Percentiles rank a stretch among this genome's conserved stretches.
These are phyloP conservation scores for Oryzias melastigma DNA, from an alignment of 2,113 vertebrate genomes.

Conservation along the genomic window DNA sequence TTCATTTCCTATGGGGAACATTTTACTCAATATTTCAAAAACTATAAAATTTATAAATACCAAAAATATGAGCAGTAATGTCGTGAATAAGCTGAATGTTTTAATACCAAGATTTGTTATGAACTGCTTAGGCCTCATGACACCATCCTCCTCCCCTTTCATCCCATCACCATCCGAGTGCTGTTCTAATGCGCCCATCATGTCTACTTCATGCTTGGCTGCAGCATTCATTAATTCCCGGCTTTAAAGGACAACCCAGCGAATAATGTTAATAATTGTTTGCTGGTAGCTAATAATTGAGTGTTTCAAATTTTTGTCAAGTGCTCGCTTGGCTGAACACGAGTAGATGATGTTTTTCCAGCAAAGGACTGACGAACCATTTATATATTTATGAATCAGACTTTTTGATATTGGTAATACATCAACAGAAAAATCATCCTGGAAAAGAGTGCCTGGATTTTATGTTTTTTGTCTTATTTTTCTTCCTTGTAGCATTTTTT, in stretches of 20 bases:
- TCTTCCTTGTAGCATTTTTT: too few relatives aligned
- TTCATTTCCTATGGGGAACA: too few relatives aligned
- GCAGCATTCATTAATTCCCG: constrained; percentile 58
- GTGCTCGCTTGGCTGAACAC: constrained; percentile 6
- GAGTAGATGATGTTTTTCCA: not conserved
- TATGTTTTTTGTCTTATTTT: too few relatives aligned
- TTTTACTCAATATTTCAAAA: too few relatives aligned
- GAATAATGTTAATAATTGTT: constrained; percentile 66
- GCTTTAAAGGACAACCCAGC: constrained; percentile 45
- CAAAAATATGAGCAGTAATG: too few relatives aligned
- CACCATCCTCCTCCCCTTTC: constrained; percentile 49
- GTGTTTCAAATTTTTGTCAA: constrained; percentile 29
- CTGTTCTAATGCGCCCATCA: constrained; percentile 63
- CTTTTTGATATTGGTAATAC: not conserved
- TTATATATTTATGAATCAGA: not conserved
- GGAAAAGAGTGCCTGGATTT: too few relatives aligned
- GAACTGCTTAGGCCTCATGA: constrained; percentile 57
- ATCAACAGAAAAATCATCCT: too few relatives aligned
- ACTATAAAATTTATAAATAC: too few relatives aligned
- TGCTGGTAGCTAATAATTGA: constrained; percentile 45
- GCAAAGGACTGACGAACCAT: not conserved
- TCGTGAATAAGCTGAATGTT: too few relatives aligned
- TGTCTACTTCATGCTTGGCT: constrained; percentile 68
- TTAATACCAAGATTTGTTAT: constrained; percentile 48
- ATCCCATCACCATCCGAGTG: constrained; percentile 33